Percentiles rank a stretch among this genome's conserved stretches.
Evolutionary conservation across 2,113 vertebrate genomes (phyloP).

Genomic region (Epinephelus fuscoguttatus): DNA sequence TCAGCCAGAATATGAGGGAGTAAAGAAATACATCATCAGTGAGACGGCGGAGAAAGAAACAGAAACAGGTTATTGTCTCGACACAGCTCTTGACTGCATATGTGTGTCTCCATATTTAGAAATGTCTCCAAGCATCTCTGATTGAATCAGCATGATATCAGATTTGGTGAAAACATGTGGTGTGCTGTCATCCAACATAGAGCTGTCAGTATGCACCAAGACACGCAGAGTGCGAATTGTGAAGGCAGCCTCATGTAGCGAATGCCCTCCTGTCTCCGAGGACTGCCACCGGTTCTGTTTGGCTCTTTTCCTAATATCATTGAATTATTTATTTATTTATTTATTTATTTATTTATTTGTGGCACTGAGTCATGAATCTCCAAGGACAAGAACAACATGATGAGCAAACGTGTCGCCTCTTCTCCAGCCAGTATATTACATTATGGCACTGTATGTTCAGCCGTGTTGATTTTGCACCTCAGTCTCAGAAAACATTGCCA

Average conservation of each 20-base stretch:
- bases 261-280: constrained; percentile 41
- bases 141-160: constrained; percentile 75
- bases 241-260: constrained; percentile 46
- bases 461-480: background rate
- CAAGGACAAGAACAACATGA: constrained; percentile 26
- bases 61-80: constrained; percentile 20
- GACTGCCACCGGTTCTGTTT: constrained; percentile 34
- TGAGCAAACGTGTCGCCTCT: constrained; percentile 27
- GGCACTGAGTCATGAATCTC: constrained; percentile 25
- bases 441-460: background rate
- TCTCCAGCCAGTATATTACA: background rate
- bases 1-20: background rate
- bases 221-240: constrained; percentile 65
- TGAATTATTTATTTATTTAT: background rate
- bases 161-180: constrained; percentile 71
- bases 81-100: constrained; percentile 32
- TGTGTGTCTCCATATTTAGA: constrained; percentile 56
- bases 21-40: background rate
- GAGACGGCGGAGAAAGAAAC: background rate
- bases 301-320: constrained; percentile 27
- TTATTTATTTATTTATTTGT: background rate
- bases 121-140: constrained; percentile 67
- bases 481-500: background rate
- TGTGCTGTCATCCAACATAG: constrained; percentile 72
- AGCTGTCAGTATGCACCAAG: constrained; percentile 61